These are phyloP conservation scores for Amblyornis subalaris DNA, from an alignment of 2,113 vertebrate genomes.

Conservation along the genomic window DNA sequence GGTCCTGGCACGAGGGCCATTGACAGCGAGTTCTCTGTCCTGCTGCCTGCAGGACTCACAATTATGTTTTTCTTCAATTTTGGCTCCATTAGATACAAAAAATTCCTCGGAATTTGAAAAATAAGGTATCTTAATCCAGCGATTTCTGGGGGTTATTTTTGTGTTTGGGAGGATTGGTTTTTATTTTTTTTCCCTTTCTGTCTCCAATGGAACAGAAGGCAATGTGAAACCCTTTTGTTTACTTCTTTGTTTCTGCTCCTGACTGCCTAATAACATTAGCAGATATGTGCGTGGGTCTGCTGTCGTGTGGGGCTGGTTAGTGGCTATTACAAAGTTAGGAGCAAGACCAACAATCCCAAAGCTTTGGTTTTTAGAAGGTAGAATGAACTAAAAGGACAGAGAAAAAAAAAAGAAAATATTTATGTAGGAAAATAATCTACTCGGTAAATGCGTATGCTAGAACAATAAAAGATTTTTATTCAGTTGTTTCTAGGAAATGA, in stretches of 20 bases:
- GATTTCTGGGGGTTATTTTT: constrained; percentile 1
- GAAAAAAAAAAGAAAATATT: neutral
- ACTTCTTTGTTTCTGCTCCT: constrained; percentile 44
- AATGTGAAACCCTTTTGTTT: constrained; percentile 48
- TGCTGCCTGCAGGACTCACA: neutral
- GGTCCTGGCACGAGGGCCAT: neutral
- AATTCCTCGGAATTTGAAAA: neutral
- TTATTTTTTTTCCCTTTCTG: neutral
- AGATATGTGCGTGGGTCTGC: neutral
- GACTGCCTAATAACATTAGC: constrained; percentile 25
- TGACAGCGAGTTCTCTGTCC: neutral
- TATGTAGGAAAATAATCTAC: neutral
- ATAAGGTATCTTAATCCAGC: neutral
- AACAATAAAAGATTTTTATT: neutral
- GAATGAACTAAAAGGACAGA: neutral
- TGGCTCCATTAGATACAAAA: neutral
- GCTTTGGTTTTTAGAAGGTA: neutral
- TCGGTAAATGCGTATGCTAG: fast-evolving
- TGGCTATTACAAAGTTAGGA: neutral
- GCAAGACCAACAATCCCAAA: neutral
- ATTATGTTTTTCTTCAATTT: neutral
- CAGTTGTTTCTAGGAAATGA: neutral
- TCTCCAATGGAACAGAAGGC: constrained; percentile 33
- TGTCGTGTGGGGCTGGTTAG: neutral
- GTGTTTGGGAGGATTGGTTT: neutral